Base-by-base conservation (phyloP, 2,797 vertebrate species). In the Melanotaenia nigrans region DNA sequence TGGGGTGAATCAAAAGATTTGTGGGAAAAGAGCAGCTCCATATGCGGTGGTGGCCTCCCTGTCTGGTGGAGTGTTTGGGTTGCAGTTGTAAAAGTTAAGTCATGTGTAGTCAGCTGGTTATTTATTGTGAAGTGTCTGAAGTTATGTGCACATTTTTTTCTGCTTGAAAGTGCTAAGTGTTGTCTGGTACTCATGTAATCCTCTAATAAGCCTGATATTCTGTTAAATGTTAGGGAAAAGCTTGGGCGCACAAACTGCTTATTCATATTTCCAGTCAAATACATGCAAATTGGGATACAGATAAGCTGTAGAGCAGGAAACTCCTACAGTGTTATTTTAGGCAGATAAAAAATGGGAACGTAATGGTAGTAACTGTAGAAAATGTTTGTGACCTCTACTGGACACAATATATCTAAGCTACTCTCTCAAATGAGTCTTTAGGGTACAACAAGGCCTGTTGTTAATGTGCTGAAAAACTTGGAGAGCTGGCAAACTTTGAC, bases 101-200 rank as follows among this genome's bases (percentile, higher is more conserved):
- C 91, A 85, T 88, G 88, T 83, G 69, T 76, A 72, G 51, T 71
- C 38, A 71, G 58, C 58, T 73, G 57, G 61, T 69, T 78, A 73
- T 55, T 69, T 61, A 71, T 45, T 63, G 16, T 20, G 7, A 42
- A 32, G 8, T 47, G 71, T 69, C 49, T 32, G 68, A 73, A 78
- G 68, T 87, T 76, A 79, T 36, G 47, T 61, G 71, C 20, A 30
- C 28, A 55, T 22, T 18, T 56, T 56, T 70, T 22, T 8, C n/a
- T 1, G 0, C 22, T 38, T 54, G 3, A 28, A 45, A 68, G 45
- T 47, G 18, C 45, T 47, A 7, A 7, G 45, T 49, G 22, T 49
- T n/a, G 8, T 22, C 45, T 47, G 14, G 45, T 47, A 10, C 45
- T 7, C 16, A 5, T 47, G 20, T 47, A n/a, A 1, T 10, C 20